Base-by-base conservation (phyloP, 2,888 invertebrate species). In the Polyommatus icarus region DNA sequence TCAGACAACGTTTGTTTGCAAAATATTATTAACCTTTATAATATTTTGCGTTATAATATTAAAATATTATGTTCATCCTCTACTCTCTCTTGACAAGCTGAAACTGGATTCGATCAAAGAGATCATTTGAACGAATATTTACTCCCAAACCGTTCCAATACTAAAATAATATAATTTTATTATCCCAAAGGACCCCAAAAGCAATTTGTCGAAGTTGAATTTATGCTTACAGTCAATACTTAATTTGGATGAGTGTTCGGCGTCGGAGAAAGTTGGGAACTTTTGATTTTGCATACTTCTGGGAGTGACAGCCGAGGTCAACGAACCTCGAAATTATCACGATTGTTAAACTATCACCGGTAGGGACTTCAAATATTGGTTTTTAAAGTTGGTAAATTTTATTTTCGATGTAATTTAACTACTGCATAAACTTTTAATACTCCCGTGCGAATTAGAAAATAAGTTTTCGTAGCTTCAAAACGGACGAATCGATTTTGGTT, bases 241-340 rank as follows among this genome's bases (percentile, higher is more conserved):
- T 75, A 75, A 75, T 75, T 75, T 75, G 75, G 75, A 75, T 15
- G 54, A 75, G 50, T 73, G 20, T 46, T 40, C 24, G 75, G 24
- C 29, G 24, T 81, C 78, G 80, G 10, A 10, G 46, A 82, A 83
- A 84, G 80, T 83, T 82, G 78, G 78, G 78, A 84, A 83, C 80
- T 84, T 84, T 80, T 80, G 81, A 83, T 80, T 82, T 81, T 81
- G 79, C 82, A 81, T 81, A 79, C 80, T 78, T 77, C 82, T 84
- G 84, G 77, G 80, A 78, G 76, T 84, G 84, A 84, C 85, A 84
- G 82, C 3, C 75, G 75, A 54, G 75, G 50, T 75, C 75, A 54
- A 54, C 75, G 75, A 75, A 75, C 32, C 75, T 54, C 29, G 29
- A 24, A 54, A 50, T 75, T 75, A 15, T 29, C 54, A 50, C 73